phyloP scores from a whole-genome alignment of 2,888 invertebrate species.

The Drosophila neutralis region DNA sequence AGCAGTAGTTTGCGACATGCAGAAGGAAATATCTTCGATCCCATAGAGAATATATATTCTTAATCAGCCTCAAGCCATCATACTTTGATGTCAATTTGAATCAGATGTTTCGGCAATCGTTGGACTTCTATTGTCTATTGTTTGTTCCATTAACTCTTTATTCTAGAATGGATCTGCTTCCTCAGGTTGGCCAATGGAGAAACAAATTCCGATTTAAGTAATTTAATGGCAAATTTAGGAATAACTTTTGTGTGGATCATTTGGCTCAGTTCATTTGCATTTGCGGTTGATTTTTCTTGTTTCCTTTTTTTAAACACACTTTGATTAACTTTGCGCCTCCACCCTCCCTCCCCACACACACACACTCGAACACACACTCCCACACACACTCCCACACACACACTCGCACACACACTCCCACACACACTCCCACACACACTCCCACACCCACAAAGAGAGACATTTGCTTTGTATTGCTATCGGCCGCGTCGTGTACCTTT shows the following conservation, averaged over 20 bases:
- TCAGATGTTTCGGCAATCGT: neutral
- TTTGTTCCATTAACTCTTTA: neutral
- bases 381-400: neutral
- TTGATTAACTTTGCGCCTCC: conserved; percentile 42
- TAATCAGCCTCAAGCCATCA: neutral
- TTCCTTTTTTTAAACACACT: conserved; percentile 32
- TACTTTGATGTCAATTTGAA: neutral
- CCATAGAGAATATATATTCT: neutral
- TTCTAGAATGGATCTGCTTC: neutral
- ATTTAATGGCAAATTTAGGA: conserved; percentile 17
- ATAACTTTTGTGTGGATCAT: conserved; percentile 16
- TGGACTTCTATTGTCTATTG: neutral
- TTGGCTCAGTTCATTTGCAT: conserved; percentile 39
- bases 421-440: too few relatives aligned
- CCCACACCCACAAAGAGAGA: neutral
- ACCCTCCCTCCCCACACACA: neutral
- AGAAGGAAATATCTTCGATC: neutral
- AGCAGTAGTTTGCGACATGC: neutral
- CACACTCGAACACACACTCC: neutral
- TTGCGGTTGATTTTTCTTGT: conserved; percentile 15
- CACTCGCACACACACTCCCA: too few relatives aligned
- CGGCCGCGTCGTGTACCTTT: conserved; percentile 3
- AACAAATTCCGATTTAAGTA: conserved; percentile 6
- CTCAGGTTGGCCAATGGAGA: neutral
- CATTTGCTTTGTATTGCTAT: conserved; percentile 10